phyloP scores from a whole-genome alignment of 2,797 vertebrate genomes.

The Sebastes itinus region DNA sequence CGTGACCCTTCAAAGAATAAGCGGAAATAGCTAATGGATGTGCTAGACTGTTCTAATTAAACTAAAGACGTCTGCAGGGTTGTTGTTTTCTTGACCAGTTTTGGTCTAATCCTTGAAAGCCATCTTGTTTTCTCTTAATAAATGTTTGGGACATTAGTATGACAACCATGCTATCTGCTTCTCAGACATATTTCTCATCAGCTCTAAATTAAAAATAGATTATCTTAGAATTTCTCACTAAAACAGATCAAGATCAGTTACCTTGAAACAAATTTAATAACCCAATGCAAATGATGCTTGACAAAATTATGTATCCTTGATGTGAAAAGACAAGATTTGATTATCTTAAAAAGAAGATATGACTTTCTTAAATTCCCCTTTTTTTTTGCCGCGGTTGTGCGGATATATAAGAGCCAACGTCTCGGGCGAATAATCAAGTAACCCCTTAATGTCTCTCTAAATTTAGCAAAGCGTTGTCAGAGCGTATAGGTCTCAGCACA shows the following conservation, averaged over 20 bases:
- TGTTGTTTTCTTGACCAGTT: background rate
- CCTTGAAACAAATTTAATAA: constrained; percentile 29
- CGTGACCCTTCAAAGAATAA: background rate
- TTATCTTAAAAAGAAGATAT: background rate
- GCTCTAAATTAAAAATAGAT: constrained; percentile 35
- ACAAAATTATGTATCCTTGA: background rate
- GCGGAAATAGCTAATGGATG: background rate
- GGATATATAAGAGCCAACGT: background rate
- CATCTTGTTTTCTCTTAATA: background rate
- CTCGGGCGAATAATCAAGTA: constrained; percentile 11
- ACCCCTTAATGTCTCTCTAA: constrained; percentile 19
- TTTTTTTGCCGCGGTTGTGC: background rate
- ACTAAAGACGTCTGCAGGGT: background rate
- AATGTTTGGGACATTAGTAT: background rate
- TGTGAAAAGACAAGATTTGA: constrained; percentile 2
- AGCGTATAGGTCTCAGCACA: constrained; percentile 39
- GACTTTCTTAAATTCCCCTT: background rate
- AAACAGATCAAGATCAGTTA: constrained; percentile 24
- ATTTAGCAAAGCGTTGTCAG: constrained; percentile 28
- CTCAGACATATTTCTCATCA: constrained; percentile 13
- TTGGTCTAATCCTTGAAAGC: background rate
- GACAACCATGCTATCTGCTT: constrained; percentile 10
- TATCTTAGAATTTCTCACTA: constrained; percentile 12
- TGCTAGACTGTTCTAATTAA: background rate
- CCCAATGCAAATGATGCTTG: constrained; percentile 24